phyloP scores from a whole-genome alignment of 2,888 invertebrate species.

The Pristionchus arcanus region DNA sequence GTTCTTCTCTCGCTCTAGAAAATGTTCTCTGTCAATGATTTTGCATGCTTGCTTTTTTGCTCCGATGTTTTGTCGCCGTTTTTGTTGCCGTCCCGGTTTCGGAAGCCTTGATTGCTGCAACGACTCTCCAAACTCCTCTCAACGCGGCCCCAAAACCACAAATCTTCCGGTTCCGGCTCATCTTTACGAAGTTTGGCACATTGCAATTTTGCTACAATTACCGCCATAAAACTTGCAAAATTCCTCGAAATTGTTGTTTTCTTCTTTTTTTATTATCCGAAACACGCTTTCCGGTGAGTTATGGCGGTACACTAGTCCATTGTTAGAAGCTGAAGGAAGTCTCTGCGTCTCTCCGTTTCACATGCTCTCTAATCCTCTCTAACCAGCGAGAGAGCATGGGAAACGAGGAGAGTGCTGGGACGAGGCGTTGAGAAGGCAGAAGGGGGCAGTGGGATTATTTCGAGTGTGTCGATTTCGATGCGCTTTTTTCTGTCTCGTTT shows the following conservation, averaged over 20 bases:
- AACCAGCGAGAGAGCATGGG: background rate
- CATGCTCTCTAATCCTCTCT: background rate
- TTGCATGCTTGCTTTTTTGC: background rate
- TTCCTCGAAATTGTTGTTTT: background rate
- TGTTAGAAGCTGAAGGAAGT: no score
- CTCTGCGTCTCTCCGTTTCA: background rate
- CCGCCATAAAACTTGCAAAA: background rate
- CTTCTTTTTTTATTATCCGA: background rate
- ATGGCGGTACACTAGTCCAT: background rate
- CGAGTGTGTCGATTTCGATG: background rate
- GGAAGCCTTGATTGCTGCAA: background rate
- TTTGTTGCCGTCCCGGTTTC: background rate
- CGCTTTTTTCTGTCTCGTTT: background rate
- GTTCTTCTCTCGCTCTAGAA: background rate
- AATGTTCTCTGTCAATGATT: background rate
- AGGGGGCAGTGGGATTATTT: slow-evolving; percentile 7
- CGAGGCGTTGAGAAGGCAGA: background rate
- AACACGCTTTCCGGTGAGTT: background rate
- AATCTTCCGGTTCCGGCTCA: background rate
- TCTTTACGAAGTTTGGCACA: background rate
- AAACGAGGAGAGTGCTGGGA: background rate
- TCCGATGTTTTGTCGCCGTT: background rate
- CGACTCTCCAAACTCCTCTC: background rate
- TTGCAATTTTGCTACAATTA: background rate
- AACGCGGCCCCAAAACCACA: background rate